Evolutionary conservation across 2,797 vertebrate species (phyloP), one percentile per base, ranked within the genome.

Genomic region (Pseudomugil gertrudae): DNA sequence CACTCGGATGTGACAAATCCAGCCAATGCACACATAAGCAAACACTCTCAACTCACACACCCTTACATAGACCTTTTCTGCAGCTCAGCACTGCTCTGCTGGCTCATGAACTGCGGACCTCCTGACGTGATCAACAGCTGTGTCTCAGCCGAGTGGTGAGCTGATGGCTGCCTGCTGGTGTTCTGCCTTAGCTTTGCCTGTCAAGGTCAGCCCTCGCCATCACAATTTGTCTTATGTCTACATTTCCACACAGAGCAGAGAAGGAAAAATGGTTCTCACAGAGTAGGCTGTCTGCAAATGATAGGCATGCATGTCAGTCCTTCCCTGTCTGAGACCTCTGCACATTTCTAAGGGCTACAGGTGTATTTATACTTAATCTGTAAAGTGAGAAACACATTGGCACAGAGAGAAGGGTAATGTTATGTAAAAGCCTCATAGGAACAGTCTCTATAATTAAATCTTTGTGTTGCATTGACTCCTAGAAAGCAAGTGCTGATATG

Each of bases 1-100:
- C 61, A 64, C 77, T 80, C 76, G 74, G 40, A 72, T 72, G 80
- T 78, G 79, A 83, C 80, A 73, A 80, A 85, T 80, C 68, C 64
- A 69, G 59, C 67, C 38, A 45, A 45, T 11, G 27, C 48, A 47
- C n/a, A 19, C 61, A 26, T 57, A 50, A 52, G 24, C 55, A 21
- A 61, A 50, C 50, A 40, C 32, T 51, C 27, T 40, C 38, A 17
- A 29, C 57, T 13, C 69, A 29, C 69, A 29, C 58, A 57, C 48
- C 50, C 57, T 63, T 26, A 45, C 11, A 43, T 63, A 47, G 53
- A 69, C 17, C 21, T 5, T 53, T 72, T 77, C 60, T 69, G 58
- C 38, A 61, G 64, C 72, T 69, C 50, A 9, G 54, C n/a, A 33
- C 74, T 63, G 51, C 74, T 83, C 38, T 69, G 33, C 52, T 17